These are phyloP conservation scores for Calephelis perditalis DNA, from an alignment of 2,888 invertebrate species.

Conservation along the genomic window DNA sequence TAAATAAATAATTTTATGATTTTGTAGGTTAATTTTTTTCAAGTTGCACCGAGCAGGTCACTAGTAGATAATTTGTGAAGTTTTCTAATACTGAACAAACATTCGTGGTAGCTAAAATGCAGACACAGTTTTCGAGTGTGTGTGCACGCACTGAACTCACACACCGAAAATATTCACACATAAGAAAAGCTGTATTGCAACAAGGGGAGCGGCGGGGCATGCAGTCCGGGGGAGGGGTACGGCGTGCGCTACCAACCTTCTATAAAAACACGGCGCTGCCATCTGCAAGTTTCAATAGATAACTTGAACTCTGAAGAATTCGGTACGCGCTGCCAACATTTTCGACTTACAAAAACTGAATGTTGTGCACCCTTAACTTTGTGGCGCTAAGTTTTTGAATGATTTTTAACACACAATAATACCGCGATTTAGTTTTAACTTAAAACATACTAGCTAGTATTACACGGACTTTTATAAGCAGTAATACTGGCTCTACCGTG, in stretches of 20 bases:
- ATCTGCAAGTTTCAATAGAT: constrained; percentile 76
- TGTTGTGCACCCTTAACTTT: constrained; percentile 55
- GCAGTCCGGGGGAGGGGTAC: constrained; percentile 36
- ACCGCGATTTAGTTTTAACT: constrained; percentile 41
- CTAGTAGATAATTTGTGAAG: neutral
- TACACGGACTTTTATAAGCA: constrained; percentile 23
- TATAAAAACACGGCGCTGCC: constrained; percentile 74
- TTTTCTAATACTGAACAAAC: constrained; percentile 14
- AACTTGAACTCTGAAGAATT: constrained; percentile 69
- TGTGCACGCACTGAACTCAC: constrained; percentile 34
- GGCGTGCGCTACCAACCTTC: constrained; percentile 49
- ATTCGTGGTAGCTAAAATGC: constrained; percentile 30
- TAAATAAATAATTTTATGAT: no score
- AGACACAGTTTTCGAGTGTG: constrained; percentile 36
- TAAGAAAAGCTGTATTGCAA: constrained; percentile 30
- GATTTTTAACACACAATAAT: constrained; percentile 18
- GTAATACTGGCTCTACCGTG: constrained; percentile 47
- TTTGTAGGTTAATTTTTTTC: no score
- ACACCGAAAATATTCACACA: constrained; percentile 33
- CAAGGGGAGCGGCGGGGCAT: constrained; percentile 29
- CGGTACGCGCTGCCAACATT: constrained; percentile 67
- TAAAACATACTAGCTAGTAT: constrained; percentile 33
- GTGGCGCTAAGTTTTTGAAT: constrained; percentile 56
- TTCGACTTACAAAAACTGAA: constrained; percentile 49
- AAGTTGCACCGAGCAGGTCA: no score